Evolutionary conservation across 2,797 vertebrate genomes (phyloP).

Genomic region (Balearica regulorum): DNA sequence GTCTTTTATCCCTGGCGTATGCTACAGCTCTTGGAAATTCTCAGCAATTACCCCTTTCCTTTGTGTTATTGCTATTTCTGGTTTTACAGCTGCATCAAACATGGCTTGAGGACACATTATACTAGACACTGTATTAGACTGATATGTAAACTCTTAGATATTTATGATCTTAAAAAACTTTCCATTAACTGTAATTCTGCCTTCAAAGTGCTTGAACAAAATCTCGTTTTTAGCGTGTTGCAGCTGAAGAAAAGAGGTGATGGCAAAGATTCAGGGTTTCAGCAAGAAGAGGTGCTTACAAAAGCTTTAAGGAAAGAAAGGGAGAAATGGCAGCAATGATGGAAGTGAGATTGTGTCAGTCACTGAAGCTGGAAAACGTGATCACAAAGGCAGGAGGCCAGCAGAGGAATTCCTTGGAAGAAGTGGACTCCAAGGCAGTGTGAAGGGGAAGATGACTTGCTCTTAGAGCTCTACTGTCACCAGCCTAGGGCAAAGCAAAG

Average conservation of each 20-base stretch:
- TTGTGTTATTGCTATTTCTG: not conserved
- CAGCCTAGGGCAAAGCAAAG: not conserved
- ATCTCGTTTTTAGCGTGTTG: rapidly evolving
- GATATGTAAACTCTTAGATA: not conserved
- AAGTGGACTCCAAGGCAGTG: not conserved
- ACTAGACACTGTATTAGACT: not conserved
- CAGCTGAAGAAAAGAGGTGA: not conserved
- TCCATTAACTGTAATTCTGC: not conserved
- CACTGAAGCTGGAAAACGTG: not conserved
- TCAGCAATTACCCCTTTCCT: not conserved
- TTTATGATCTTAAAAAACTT: not conserved
- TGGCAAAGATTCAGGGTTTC: not conserved
- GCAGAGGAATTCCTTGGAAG: not conserved
- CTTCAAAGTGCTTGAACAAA: not conserved
- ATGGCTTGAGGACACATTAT: not conserved
- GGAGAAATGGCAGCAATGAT: rapidly evolving
- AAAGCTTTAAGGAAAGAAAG: not conserved
- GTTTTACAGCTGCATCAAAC: not conserved
- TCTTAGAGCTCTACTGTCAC: not conserved
- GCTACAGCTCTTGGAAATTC: not conserved
- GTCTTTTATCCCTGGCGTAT: not conserved
- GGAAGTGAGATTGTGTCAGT: not conserved
- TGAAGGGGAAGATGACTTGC: not conserved
- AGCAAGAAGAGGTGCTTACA: not conserved
- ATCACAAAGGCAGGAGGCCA: not conserved